Percentiles rank a stretch among this genome's conserved stretches.
These are phyloP conservation scores for Lates calcarifer DNA, from an alignment of 2,113 vertebrate species.

Conservation along the genomic window DNA sequence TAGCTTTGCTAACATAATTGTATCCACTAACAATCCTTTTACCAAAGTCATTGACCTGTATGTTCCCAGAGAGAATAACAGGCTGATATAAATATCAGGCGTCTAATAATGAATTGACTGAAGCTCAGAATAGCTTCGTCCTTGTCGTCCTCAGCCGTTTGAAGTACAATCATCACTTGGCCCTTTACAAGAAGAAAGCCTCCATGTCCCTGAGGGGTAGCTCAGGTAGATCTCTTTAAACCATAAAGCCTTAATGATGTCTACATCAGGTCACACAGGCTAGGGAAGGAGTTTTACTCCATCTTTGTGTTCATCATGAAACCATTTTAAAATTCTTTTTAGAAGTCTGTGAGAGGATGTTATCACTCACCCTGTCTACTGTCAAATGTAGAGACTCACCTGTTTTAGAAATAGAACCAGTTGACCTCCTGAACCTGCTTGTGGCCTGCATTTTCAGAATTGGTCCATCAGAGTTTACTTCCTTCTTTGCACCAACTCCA, in stretches of 20 bases:
- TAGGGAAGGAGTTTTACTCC: neutral
- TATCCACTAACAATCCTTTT: constrained; percentile 17
- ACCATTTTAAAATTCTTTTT: neutral
- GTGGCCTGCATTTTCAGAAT: neutral
- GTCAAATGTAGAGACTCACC: neutral
- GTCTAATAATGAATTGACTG: neutral
- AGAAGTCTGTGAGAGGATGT: constrained; percentile 8
- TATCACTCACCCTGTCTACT: constrained; percentile 18
- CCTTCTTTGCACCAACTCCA: neutral
- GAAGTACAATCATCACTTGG: neutral
- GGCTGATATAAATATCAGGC: constrained; percentile 20
- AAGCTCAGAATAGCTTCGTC: constrained; percentile 11
- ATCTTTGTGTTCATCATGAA: constrained; percentile 1
- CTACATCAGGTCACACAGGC: neutral
- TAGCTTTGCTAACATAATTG: neutral
- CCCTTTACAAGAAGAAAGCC: constrained; percentile 9
- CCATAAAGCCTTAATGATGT: neutral
- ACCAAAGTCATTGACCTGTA: neutral
- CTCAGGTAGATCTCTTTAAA: neutral
- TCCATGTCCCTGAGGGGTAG: neutral
- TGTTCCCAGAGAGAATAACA: neutral
- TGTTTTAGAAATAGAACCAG: neutral
- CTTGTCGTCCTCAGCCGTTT: constrained; percentile 5
- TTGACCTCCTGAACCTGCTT: constrained; percentile 4
- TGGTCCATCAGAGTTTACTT: neutral